Base-by-base conservation (phyloP, 2,797 vertebrate species). In the Lutjanus campechanus region DNA sequence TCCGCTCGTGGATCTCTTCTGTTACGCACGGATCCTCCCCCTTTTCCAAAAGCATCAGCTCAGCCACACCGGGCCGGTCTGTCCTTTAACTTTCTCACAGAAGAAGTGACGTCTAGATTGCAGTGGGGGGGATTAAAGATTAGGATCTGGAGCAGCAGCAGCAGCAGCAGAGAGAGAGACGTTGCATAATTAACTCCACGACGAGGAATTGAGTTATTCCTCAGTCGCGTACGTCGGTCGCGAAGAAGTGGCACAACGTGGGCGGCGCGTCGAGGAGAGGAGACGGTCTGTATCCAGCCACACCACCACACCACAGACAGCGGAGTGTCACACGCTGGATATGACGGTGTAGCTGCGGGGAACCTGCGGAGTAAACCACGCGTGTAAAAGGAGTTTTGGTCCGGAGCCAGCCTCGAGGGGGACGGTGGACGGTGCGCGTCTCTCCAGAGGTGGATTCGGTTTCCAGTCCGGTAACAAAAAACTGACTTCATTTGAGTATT, bases 241-340 rank as follows among this genome's bases (percentile, higher is more conserved):
- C 25, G 25, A 59, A 49, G n/a, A 79, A 80, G 79, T 53, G 76
- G 77, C 85, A 68, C 88, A 88, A 78, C 88, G 92, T 93, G 92
- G 91, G 90, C 92, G 93, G 90, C 43, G 91, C 93, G 79, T 85
- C 19, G 76, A 54, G 73, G 79, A 65, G 70, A 20, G 44, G 84
- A 44, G 84, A 50, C 29, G 29, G 29, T 71, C 51, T 16, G 81
- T 51, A 36, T 36, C 29, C 29, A 36, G 29, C 29, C 29, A 36
- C 29, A 36, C 29, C 29, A 36, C 29, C 29, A 36, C 29, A 36
- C 29, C 29, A 36, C 29, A 36, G 29, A 36, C 29, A 36, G 29
- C 29, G 29, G 29, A 36, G 29, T 73, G 62, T 25, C 82, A 70
- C 51, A 54, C 11, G 76, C 87, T 65, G 88, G 75, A 56, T 15